These are phyloP conservation scores for Plutella xylostella DNA, from an alignment of 2,888 invertebrate genomes.

Conservation along the genomic window DNA sequence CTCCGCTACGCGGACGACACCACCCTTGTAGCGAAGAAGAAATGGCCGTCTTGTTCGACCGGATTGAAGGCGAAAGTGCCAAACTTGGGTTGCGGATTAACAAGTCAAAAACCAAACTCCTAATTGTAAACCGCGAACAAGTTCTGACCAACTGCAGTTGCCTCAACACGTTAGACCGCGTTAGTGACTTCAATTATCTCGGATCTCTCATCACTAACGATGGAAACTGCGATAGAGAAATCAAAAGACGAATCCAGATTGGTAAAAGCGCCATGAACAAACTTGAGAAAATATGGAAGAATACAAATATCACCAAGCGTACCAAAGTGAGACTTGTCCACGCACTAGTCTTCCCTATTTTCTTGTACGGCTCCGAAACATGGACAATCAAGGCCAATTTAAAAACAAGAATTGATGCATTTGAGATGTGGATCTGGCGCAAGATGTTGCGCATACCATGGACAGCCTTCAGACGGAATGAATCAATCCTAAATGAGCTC, in stretches of 20 bases:
- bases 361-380: constrained; percentile 4
- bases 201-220: background rate
- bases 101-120: too few relatives aligned
- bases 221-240: background rate
- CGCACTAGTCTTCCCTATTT: constrained; percentile 1
- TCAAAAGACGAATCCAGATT: background rate
- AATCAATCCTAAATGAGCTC: background rate
- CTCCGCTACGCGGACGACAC: too few relatives aligned
- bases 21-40: too few relatives aligned
- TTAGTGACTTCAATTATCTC: too few relatives aligned
- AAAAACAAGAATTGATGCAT: constrained; percentile 5
- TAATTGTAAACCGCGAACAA: too few relatives aligned
- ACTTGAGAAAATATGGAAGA: background rate
- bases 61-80: too few relatives aligned
- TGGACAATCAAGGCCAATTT: background rate
- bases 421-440: constrained; percentile 6
- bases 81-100: too few relatives aligned
- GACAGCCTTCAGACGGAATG: background rate
- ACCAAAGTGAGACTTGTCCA: background rate
- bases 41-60: too few relatives aligned
- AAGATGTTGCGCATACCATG: background rate
- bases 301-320: background rate
- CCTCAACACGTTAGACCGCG: too few relatives aligned
- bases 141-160: too few relatives aligned
- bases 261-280: background rate